Base-by-base conservation (phyloP, 2,888 invertebrate species). In the Cataglyphis cursor region DNA sequence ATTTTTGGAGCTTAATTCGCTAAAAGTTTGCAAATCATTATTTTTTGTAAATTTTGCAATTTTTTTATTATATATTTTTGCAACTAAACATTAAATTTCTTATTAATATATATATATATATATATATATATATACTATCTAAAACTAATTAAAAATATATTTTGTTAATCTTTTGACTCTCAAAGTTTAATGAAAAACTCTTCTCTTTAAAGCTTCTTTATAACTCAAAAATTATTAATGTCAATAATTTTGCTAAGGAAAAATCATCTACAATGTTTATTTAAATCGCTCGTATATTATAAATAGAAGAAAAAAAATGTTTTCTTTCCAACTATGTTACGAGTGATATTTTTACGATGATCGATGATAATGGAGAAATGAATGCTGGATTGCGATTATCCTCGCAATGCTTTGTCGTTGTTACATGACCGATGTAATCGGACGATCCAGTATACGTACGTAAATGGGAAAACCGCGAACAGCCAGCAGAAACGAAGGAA, bases 381-480 rank as follows among this genome's bases (percentile, higher is more conserved):
- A 62, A 35, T 12, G n/a, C 10, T 62, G 8, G 6, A 28, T 38
- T 51, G 28, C 15, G 18, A 44, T 21, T 51, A 62, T 5, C 28
- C 15, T 41, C 10, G 6, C 28, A 28, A 64, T 31, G 9, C 1
- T 41, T 70, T 15, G 28, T 15, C 12, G 24, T 66, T n/a, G 15
- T 15, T 24, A 21, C 5, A 21, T 9, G 21, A 15, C n/a, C 21
- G 54, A 76, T 24, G 28, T 41, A 41, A 72, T 57, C 57, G 18
- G 18, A 31, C 18, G 41, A 57, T 31, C 15, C 57, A 21, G 38
- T 18, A 18, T 28, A 64, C n/a, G 21, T 54, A 28, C 28, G 24
- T 81, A 54, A 54, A 62, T 35, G 35, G 35, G 9, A 54, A 61
- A 78, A 75, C 38, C 66, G 48, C 51, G 28, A 41, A 12, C 41